Evolutionary conservation across 1,140 invertebrate genomes (phyloP), one percentile per base, ranked within the genome.

Genomic region (Plectrocnemia conspersa): DNA sequence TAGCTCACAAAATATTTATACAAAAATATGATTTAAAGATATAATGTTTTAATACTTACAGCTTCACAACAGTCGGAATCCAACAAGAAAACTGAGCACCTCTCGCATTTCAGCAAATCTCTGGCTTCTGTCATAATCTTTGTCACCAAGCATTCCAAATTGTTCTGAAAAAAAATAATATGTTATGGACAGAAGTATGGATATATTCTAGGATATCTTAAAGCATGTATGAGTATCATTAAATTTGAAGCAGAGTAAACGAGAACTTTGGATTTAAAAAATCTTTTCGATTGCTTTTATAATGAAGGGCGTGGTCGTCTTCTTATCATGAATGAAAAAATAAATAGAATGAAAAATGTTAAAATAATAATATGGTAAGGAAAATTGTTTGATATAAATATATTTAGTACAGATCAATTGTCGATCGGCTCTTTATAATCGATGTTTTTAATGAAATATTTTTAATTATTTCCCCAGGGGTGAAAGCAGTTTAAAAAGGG

Each of bases 111-210:
- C 21, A 97, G 75, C 46, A 97, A 72, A 58, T 93, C 91, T 61
- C 93, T 81, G 0, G 93, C 93, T 72, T 97, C 91, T 5, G 87
- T 91, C 91, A 97, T 97, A 62, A 97, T 97, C 77, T 95, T 96
- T 40, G 90, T 93, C 18, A 97, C 92, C 9, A 97, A 76, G 63
- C 89, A 88, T 67, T 96, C 91, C 58, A 97, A 74, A 68, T 93
- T 94, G 65, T 89, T 94, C 66, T 97, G 90, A 9, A 55, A 55
- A n/a, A 45, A 21, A 38, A 50, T 32, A 15, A 44, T 11, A 16
- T 6, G 10, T 9, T 44, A 44, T 29, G n/a, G 6, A 38, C 5
- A 38, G 16, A 38, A 10, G 35, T 38, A 15, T 38, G n/a, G 45
- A 32, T n/a, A n/a, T 16, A 23, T 33, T 47, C 35, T 33, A 33